Base-by-base conservation (phyloP, 1,140 invertebrate genomes). In the Pseudobourletiella spinata region DNA sequence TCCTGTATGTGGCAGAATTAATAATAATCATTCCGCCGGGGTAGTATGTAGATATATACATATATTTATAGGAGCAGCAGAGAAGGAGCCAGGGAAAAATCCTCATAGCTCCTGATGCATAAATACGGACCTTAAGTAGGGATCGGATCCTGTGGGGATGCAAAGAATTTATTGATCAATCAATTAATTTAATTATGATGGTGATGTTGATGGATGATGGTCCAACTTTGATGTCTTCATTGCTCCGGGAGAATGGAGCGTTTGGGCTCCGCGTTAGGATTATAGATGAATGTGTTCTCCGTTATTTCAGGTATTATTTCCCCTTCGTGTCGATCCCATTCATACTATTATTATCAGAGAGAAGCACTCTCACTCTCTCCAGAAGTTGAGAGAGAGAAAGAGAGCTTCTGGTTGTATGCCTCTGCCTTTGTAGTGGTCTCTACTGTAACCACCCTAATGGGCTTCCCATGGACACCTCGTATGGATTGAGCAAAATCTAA, bases 181-280 rank as follows among this genome's bases (percentile, higher is more conserved):
- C 65, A 67, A 67, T 67, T 67, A 67, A 67, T 61, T 67, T 67
- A 67, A 67, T 67, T 64, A 64, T 61, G 52, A 60, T 57, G 62
- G 54, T 67, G 65, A 67, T 58, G 65, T 67, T 67, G 65, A 67
- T 67, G 62, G 65, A 67, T 67, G 61, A 62, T 67, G 26, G 52
- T 59, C 35, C n/a, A 59, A 52, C 35, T 46, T 59, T 66, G 64
- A 62, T 66, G 56, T 66, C 59, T 66, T 66, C 57, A 63, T 61
- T 43, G 24, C 15, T 44, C 39, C 4, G 57, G 28, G 24, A 18
- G 54, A 56, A 26, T 26, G 25, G 22, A 51, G 18, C 48, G 4
- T 15, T 11, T 22, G 44, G 20, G 44, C 18, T 11, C 6, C 20
- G 22, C 11, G 18, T 48, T 48, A 39, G 35, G n/a, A 6, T 48